These are phyloP conservation scores for Eupithecia vulgata DNA, from an alignment of 2,888 invertebrate species.

Conservation along the genomic window DNA sequence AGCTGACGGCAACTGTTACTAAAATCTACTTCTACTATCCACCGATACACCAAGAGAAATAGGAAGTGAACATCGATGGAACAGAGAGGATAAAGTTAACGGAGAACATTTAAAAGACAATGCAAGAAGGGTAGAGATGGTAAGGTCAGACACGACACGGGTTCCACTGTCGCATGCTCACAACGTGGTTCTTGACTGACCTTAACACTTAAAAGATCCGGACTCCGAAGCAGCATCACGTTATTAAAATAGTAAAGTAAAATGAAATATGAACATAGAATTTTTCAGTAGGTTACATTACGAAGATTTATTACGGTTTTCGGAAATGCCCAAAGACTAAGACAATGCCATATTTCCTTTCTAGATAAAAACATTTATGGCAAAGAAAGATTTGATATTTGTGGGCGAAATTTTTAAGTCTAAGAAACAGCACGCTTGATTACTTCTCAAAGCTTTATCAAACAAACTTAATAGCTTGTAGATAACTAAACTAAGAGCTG, in stretches of 20 bases:
- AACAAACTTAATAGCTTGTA: slow-evolving; percentile 4
- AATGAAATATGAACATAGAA: slow-evolving; percentile 61
- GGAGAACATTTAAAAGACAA: slow-evolving; percentile 45
- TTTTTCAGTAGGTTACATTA: slow-evolving; percentile 30
- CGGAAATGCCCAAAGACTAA: slow-evolving; percentile 25
- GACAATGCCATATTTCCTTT: slow-evolving; percentile 6
- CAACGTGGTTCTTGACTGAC: slow-evolving; percentile 71
- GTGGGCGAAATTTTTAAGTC: slow-evolving; percentile 47
- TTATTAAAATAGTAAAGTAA: slow-evolving; percentile 73
- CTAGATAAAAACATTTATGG: slow-evolving; percentile 14
- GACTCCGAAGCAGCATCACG: slow-evolving; percentile 82
- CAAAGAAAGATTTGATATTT: slow-evolving; percentile 33
- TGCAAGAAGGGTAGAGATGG: slow-evolving; percentile 43
- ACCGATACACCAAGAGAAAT: slow-evolving; percentile 42
- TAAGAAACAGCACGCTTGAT: slow-evolving; percentile 56
- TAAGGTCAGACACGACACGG: slow-evolving; percentile 60
- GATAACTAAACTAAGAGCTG: slow-evolving; percentile 15
- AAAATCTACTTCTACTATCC: slow-evolving; percentile 45
- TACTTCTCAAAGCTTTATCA: slow-evolving; percentile 47
- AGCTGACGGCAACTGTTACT: slow-evolving; percentile 34
- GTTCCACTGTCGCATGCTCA: slow-evolving; percentile 74
- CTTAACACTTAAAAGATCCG: slow-evolving; percentile 79
- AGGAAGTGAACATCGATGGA: slow-evolving; percentile 43
- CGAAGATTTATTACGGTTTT: slow-evolving; percentile 24
- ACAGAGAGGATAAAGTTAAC: slow-evolving; percentile 49